Evolutionary conservation across 2,797 vertebrate genomes (phyloP).

Genomic region (Euthynnus affinis): DNA sequence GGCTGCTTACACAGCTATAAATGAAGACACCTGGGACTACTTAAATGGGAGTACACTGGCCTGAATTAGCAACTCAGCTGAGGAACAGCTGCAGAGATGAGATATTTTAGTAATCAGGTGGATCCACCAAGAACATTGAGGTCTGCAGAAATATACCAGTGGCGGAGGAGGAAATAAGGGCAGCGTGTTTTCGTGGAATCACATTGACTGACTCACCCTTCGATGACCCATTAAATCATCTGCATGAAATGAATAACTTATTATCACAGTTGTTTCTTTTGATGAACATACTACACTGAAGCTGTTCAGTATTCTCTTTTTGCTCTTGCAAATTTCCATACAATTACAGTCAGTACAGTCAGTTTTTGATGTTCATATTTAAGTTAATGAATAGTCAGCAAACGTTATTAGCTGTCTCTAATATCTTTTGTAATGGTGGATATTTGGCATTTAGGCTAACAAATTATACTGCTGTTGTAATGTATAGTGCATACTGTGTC

Average conservation of each 20-base stretch:
- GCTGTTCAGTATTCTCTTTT: conserved; percentile 13
- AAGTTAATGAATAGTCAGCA: neutral
- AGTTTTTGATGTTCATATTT: neutral
- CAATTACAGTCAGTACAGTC: too few species aligned
- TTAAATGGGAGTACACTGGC: conserved; percentile 81
- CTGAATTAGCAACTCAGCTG: conserved; percentile 84
- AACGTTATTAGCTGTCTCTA: neutral
- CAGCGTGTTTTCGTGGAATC: conserved; percentile 20
- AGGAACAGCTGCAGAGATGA: conserved; percentile 79
- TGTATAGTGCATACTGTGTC: neutral
- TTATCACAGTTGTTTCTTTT: conserved; percentile 26
- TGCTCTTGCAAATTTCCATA: neutral
- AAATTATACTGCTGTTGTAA: neutral
- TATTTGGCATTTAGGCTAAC: neutral
- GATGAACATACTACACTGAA: conserved; percentile 8
- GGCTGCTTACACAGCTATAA: conserved; percentile 82
- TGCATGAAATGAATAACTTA: conserved; percentile 17
- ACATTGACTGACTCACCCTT: conserved; percentile 15
- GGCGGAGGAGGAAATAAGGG: conserved; percentile 53
- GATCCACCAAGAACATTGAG: conserved; percentile 75
- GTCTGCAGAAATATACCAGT: conserved; percentile 69
- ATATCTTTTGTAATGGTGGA: neutral
- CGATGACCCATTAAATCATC: conserved; percentile 13
- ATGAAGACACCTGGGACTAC: conserved; percentile 82
- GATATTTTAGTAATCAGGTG: conserved; percentile 85